Percentiles rank a stretch among this genome's conserved stretches.
These are phyloP conservation scores for Papilio glaucus DNA, from an alignment of 1,140 invertebrate genomes.

Conservation along the genomic window DNA sequence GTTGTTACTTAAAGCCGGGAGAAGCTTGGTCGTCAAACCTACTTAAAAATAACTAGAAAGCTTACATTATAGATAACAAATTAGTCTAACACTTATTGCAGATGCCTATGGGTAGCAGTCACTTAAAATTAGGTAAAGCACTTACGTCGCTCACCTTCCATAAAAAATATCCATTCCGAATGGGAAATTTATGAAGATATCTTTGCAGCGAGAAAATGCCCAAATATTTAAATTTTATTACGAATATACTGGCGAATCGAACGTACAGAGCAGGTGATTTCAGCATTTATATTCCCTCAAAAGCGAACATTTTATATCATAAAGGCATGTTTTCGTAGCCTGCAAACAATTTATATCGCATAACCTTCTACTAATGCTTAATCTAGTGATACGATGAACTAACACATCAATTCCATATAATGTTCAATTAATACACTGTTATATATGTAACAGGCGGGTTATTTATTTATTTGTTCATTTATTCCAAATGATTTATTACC, in stretches of 20 bases:
- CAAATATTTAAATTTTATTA: conserved; percentile 21
- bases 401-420: neutral
- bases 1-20: too few relatives aligned
- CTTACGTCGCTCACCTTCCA: too few relatives aligned
- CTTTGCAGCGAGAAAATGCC: neutral
- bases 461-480: too few relatives aligned
- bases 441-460: too few relatives aligned
- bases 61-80: too few relatives aligned
- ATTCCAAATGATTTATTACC: too few relatives aligned
- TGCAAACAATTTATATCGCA: conserved; percentile 22
- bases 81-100: too few relatives aligned
- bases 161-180: neutral
- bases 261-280: conserved; percentile 20
- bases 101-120: too few relatives aligned
- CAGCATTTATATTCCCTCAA: conserved; percentile 18
- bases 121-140: too few relatives aligned
- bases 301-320: conserved; percentile 17
- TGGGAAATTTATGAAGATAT: neutral
- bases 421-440: neutral
- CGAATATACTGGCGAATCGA: conserved; percentile 10
- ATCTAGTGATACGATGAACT: neutral
- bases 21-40: too few relatives aligned
- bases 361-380: neutral
- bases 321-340: conserved; percentile 11
- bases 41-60: too few relatives aligned